Evolutionary conservation across 2,888 invertebrate genomes (phyloP).

Genomic region (Digitonthophagus gazella): DNA sequence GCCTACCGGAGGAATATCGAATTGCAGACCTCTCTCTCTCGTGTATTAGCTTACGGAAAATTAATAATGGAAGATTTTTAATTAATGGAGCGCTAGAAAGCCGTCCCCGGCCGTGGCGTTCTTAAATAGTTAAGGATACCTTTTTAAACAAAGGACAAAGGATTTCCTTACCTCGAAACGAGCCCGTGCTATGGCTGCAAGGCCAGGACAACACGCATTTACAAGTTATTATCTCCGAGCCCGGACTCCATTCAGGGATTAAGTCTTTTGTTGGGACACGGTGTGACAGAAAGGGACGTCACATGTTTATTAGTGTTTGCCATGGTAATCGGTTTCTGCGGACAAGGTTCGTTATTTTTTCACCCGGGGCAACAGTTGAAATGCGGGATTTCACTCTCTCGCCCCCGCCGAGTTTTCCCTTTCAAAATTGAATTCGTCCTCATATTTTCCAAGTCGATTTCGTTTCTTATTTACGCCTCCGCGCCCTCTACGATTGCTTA

Average conservation of each 20-base stretch:
- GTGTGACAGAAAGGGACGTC: slow-evolving; percentile 24
- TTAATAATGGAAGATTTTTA: slow-evolving; percentile 22
- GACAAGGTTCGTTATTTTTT: slow-evolving; percentile 4
- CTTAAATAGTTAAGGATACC: neutral
- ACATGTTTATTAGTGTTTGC: slow-evolving; percentile 30
- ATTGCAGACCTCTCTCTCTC: slow-evolving; percentile 12
- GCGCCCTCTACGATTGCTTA: slow-evolving; percentile 1
- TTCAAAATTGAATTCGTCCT: slow-evolving; percentile 14
- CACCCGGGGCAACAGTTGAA: slow-evolving; percentile 9
- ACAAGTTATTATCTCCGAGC: slow-evolving; percentile 11
- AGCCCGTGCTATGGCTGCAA: neutral
- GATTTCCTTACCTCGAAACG: neutral
- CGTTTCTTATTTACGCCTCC: slow-evolving; percentile 4
- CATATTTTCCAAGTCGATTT: slow-evolving; percentile 7
- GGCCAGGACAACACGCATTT: slow-evolving; percentile 5
- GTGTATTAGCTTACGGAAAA: slow-evolving; percentile 20
- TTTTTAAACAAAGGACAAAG: neutral
- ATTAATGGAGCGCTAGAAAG: slow-evolving; percentile 4
- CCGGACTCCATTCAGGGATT: slow-evolving; percentile 9
- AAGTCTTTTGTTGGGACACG: slow-evolving; percentile 3
- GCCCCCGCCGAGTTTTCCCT: neutral
- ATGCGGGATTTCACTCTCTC: slow-evolving; percentile 4
- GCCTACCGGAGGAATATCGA: neutral
- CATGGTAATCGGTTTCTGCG: slow-evolving; percentile 21
- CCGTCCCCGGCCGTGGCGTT: slow-evolving; percentile 1